phyloP scores from a whole-genome alignment of 2,888 invertebrate genomes.

The Drosophila neonasuta region DNA sequence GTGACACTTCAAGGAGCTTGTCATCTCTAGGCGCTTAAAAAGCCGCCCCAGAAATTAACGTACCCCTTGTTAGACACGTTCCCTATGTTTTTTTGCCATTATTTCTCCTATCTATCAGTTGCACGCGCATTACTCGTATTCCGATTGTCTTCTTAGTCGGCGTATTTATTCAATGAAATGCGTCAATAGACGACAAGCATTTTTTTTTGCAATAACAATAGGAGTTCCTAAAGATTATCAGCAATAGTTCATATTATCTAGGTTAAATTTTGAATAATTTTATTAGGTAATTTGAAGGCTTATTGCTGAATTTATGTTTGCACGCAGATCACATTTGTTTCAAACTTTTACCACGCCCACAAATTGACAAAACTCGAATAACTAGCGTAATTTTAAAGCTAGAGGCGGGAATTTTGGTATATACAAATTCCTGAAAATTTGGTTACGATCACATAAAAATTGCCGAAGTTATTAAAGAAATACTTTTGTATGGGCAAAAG shows the following conservation, averaged over 20 bases:
- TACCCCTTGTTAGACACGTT: slow-evolving; percentile 33
- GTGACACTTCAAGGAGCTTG: slow-evolving; percentile 28
- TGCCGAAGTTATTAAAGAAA: too few species aligned
- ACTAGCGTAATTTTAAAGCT: too few species aligned
- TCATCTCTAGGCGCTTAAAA: slow-evolving; percentile 18
- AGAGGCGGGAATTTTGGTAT: too few species aligned
- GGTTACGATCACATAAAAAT: too few species aligned
- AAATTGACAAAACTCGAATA: too few species aligned
- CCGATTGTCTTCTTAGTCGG: not conserved
- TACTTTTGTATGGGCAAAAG: too few species aligned
- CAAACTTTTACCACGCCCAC: too few species aligned
- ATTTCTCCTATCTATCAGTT: slow-evolving; percentile 37
- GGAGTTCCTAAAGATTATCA: not conserved
- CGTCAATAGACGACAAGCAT: not conserved
- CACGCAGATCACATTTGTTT: too few species aligned
- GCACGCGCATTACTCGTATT: slow-evolving; percentile 33
- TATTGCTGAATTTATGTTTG: too few species aligned
- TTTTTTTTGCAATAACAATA: not conserved
- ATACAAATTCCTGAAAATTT: too few species aligned
- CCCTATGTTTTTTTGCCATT: slow-evolving; percentile 28
- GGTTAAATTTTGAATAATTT: too few species aligned
- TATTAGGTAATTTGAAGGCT: too few species aligned
- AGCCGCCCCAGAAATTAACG: not conserved
- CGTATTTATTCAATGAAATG: slow-evolving; percentile 22
- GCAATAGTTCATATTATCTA: not conserved